A percentile compares a stretch with the other conserved stretches of the same genome.
phyloP scores from a whole-genome alignment of 2,888 invertebrate species.

The Nemapogon koenigi region DNA sequence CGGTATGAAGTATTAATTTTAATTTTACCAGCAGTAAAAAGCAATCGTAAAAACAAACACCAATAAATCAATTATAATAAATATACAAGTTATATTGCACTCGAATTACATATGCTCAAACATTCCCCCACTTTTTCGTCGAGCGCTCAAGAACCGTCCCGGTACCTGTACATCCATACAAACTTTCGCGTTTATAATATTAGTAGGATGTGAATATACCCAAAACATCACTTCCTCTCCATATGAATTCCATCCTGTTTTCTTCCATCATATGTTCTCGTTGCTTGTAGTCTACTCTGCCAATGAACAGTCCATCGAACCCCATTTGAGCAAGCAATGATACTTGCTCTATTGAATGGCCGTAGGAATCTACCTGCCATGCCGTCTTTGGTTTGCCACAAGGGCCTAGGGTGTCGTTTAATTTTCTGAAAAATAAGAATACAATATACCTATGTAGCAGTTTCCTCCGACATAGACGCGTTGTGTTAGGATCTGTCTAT shows the following conservation, averaged over 20 bases:
- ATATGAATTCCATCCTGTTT: constrained; percentile 73
- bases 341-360: constrained; percentile 73
- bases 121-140: no score
- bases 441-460: constrained; percentile 62
- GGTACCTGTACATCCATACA: no score
- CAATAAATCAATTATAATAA: constrained; percentile 4
- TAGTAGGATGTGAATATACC: no score
- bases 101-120: no score
- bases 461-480: constrained; percentile 66
- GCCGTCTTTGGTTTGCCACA: constrained; percentile 79
- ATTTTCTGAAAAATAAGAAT: constrained; percentile 40
- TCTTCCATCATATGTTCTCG: constrained; percentile 59
- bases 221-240: constrained; percentile 67
- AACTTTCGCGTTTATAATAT: no score
- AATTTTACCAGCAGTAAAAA: no score
- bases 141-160: no score
- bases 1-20: no score
- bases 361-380: constrained; percentile 91
- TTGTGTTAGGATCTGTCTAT: no score
- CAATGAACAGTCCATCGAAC: constrained; percentile 76
- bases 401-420: constrained; percentile 73
- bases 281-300: constrained; percentile 73
- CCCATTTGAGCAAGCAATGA: constrained; percentile 71
- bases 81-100: not conserved
- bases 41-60: no score